A percentile compares a stretch with the other conserved stretches of the same genome.
These are phyloP conservation scores for Bradynema listronoti DNA, from an alignment of 1,140 invertebrate species.

Conservation along the genomic window DNA sequence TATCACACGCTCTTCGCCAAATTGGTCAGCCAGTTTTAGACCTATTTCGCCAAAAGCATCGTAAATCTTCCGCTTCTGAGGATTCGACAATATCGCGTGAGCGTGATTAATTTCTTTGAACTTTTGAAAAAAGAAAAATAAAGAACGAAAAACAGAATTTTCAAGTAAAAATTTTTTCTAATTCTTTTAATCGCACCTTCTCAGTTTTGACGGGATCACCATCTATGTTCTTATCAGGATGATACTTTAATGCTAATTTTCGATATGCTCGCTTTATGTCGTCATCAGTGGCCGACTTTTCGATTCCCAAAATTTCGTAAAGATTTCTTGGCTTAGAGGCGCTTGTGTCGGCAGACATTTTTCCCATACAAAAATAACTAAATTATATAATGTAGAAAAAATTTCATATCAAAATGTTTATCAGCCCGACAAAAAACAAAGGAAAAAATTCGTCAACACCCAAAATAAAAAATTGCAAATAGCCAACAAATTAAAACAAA, in stretches of 20 bases:
- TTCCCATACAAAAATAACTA: too few species aligned
- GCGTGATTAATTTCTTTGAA: constrained; percentile 63
- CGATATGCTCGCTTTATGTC: constrained; percentile 91
- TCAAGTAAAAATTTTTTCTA: neutral
- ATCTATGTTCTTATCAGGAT: constrained; percentile 85
- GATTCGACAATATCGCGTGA: constrained; percentile 60
- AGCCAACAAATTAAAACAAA: too few species aligned
- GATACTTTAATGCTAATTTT: constrained; percentile 85
- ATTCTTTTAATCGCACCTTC: neutral
- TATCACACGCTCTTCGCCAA: constrained; percentile 62
- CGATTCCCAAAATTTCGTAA: constrained; percentile 82
- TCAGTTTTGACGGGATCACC: constrained; percentile 1
- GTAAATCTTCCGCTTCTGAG: constrained; percentile 60
- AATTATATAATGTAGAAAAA: too few species aligned
- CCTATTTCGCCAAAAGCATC: constrained; percentile 62
- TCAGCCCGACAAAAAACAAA: too few species aligned
- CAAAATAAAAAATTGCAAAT: too few species aligned
- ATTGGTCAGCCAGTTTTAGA: constrained; percentile 61
- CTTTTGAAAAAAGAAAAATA: constrained; percentile 36
- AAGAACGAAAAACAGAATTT: neutral
- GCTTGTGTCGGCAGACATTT: too few species aligned
- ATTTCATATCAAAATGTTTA: too few species aligned
- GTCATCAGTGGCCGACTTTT: constrained; percentile 75
- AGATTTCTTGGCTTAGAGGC: constrained; percentile 15
- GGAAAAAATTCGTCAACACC: too few species aligned